Percentiles rank a stretch among this genome's conserved stretches.
Evolutionary conservation across 2,113 vertebrate species (phyloP).

Genomic region (Notechis scutatus): DNA sequence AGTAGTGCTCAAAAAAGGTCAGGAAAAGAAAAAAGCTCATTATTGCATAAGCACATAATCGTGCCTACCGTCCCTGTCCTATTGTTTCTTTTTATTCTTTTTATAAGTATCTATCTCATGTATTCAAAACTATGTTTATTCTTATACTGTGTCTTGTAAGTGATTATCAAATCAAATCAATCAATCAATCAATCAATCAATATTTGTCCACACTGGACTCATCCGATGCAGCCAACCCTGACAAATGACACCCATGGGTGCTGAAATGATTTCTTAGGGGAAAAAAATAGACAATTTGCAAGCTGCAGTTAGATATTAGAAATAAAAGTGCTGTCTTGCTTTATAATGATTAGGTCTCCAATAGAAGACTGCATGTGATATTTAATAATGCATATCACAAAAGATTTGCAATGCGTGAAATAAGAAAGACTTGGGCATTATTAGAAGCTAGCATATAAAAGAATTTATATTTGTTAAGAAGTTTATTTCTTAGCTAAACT

Average conservation of each 20-base stretch:
- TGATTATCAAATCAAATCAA: no score
- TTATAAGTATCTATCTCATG: no score
- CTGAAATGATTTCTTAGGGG: neutral
- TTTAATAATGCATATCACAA: conserved; percentile 4
- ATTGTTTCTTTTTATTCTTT: no score
- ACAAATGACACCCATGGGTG: conserved; percentile 1
- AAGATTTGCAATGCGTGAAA: neutral
- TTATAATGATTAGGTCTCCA: neutral
- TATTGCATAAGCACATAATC: neutral
- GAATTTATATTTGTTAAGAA: neutral
- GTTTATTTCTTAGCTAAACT: neutral
- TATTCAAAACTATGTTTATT: no score
- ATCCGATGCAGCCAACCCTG: neutral
- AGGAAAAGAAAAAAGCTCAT: conserved; percentile 7
- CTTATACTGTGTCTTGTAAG: no score
- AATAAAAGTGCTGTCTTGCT: neutral
- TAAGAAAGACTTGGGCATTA: neutral
- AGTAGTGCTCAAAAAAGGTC: conserved; percentile 3
- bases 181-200: no score
- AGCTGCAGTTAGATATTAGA: neutral
- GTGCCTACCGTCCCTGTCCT: no score
- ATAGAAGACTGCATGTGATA: neutral
- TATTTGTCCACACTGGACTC: neutral
- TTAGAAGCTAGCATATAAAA: neutral
- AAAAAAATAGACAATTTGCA: neutral